Conservation (phyloP, 1,140 invertebrate species). For the Coenobita brevimanus region DNA sequence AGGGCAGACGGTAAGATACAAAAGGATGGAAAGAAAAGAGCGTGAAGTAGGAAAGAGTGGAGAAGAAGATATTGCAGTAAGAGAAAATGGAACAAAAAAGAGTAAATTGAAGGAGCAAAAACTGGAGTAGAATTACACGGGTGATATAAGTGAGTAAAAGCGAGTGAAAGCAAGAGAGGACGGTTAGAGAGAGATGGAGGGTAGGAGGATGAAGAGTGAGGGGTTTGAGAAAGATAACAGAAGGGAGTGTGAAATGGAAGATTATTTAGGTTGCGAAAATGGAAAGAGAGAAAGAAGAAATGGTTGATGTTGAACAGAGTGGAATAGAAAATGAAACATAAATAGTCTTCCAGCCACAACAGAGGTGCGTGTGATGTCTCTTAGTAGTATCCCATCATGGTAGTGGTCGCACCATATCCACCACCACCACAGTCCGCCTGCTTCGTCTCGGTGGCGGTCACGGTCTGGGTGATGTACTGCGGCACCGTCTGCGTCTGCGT, state of each 20-base stretch:
- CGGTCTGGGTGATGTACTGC: conserved; percentile 13
- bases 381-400: conserved; percentile 54
- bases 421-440: conserved; percentile 11
- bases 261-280: too few relatives aligned
- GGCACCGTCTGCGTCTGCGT: conserved; percentile 4
- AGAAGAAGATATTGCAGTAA: background rate
- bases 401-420: background rate
- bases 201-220: background rate
- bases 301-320: too few relatives aligned
- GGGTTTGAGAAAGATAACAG: background rate
- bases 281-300: too few relatives aligned
- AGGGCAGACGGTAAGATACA: background rate
- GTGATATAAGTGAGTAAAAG: background rate
- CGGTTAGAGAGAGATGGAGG: background rate
- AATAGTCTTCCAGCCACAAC: too few relatives aligned
- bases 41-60: background rate
- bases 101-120: background rate
- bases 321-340: too few relatives aligned
- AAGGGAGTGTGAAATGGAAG: background rate
- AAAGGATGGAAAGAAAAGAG: background rate
- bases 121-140: background rate
- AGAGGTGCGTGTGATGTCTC: too few relatives aligned
- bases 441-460: conserved; percentile 3
- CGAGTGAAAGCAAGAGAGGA: background rate
- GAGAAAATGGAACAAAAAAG: background rate